Evolutionary conservation across 2,888 invertebrate species (phyloP).

Genomic region (Lasioglossum zephyrum): DNA sequence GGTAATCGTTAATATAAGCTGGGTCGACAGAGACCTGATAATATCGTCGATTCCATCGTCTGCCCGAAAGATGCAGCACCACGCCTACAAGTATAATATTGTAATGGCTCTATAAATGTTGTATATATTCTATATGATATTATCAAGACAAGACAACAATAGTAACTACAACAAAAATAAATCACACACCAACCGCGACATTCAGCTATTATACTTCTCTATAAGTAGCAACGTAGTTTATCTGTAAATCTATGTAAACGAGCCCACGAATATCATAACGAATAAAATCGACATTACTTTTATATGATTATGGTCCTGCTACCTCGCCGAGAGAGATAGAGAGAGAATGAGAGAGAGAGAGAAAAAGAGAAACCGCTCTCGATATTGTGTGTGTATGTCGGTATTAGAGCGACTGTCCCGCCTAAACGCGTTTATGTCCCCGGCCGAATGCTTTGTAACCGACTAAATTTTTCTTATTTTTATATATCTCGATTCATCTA

Average conservation of each 20-base stretch:
- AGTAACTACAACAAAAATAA: slow-evolving; percentile 48
- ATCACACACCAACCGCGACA: slow-evolving; percentile 74
- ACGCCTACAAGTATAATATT: slow-evolving; percentile 70
- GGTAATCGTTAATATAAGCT: slow-evolving; percentile 71
- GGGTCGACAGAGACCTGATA: slow-evolving; percentile 40
- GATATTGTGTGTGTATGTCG: background rate
- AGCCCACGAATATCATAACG: slow-evolving; percentile 75
- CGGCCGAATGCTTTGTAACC: slow-evolving; percentile 3
- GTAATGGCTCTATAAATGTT: slow-evolving; percentile 78
- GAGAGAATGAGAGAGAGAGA: background rate
- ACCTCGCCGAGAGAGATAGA: slow-evolving; percentile 5
- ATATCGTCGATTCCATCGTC: slow-evolving; percentile 46
- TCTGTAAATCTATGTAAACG: slow-evolving; percentile 83
- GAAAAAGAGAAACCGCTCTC: background rate
- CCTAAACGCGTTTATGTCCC: background rate
- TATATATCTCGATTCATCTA: slow-evolving; percentile 15
- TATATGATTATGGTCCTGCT: slow-evolving; percentile 58
- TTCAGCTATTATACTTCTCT: slow-evolving; percentile 74
- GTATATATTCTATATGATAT: slow-evolving; percentile 78
- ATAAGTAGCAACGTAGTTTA: slow-evolving; percentile 79
- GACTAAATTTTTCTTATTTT: slow-evolving; percentile 9
- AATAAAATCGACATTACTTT: slow-evolving; percentile 81
- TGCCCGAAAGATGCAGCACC: slow-evolving; percentile 63
- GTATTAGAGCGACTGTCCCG: slow-evolving; percentile 1
- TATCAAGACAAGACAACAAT: slow-evolving; percentile 56